Evolutionary conservation across 2,797 vertebrate genomes (phyloP), one percentile per base, ranked within the genome.

Genomic region (Sitta carolinensis): DNA sequence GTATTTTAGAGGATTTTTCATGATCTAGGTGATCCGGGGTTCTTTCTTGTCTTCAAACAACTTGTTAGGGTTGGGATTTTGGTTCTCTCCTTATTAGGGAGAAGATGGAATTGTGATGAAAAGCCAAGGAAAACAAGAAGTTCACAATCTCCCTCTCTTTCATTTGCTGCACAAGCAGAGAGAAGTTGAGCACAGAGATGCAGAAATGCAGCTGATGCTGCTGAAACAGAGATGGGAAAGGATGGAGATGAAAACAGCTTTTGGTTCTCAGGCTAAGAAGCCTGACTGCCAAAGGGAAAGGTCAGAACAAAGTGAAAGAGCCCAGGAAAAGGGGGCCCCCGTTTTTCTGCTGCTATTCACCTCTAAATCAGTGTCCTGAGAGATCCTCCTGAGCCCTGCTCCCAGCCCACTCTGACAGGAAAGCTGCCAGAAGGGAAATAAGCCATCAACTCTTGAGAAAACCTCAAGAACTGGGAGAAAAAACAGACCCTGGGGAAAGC

Each of bases 351-450:
- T 3, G 5, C 76, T 57, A 7, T 82, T 84, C 54, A 84, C 67
- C 66, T 69, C 89, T 36, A 57, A 61, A 88, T 86, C 43, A 75
- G 48, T 6, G 3, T 23, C 52, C 80, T 62, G 63, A 57, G 22
- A 92, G 74, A 69, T 67, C 38, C 74, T 74, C 63, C 88, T 95
- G 47, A 73, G 16, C 40, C 55, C 55, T 86, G 80, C 85, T 91
- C 69, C 64, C 95, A 91, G 87, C 90, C 93, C 63, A 48, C 62
- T 55, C 58, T 55, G 74, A 30, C 88, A 78, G 83, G 66, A 92
- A 74, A 84, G 59, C 70, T 94, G 91, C 69, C 89, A 84, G 79
- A 84, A 68, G 77, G 69, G 93, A 93, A 94, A 85, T 20, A 64
- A 90, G 42, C 54, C 50, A 38, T 48, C 18, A 86, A 63, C 29